Evolutionary conservation across 2,888 invertebrate species (phyloP), one percentile per base, ranked within the genome.

Genomic region (Antheraea assamensis): DNA sequence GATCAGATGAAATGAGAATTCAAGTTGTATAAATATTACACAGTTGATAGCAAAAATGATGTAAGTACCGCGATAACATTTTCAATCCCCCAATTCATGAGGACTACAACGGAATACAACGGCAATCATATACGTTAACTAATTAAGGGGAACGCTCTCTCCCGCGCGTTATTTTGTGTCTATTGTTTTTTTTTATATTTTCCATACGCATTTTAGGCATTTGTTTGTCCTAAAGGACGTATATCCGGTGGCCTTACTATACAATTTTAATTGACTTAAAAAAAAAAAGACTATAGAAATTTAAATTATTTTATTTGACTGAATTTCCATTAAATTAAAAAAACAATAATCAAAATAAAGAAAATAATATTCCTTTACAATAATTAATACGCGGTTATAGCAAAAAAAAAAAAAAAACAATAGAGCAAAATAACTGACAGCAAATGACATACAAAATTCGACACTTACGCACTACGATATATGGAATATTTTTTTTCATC

Each of bases 341-440:
- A 47, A 47, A 47, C 13, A 42, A n/a, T n/a, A n/a, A n/a, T n/a
- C n/a, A 8, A 47, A 47, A 52, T 19, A 19, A 52, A 4, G 19
- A 21, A 52, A 52, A 19, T 19, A 21, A 19, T 52, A 52, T 19
- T 52, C 19, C 5, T 52, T 52, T 52, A 42, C 10, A 42, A 42
- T 42, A 42, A 42, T 42, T 13, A 42, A 3, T 52, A 19, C 10
- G 47, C 10, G 15, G 3, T 17, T 3, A 7, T 15, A 61, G 27
- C 13, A 31, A 71, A 72, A 74, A 72, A 76, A 77, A 31, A 71
- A 72, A 74, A 72, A 76, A 77, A 74, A 42, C 35, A 68, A 68
- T n/a, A 35, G n/a, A 35, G 24, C 35, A n/a, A 66, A 68, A 35
- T 35, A 68, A 68, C 58, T n/a, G n/a, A 24, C 13, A 68, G 21